phyloP scores from a whole-genome alignment of 92 coral and sea anemone species.

The Palythoa heliodiscus region DNA sequence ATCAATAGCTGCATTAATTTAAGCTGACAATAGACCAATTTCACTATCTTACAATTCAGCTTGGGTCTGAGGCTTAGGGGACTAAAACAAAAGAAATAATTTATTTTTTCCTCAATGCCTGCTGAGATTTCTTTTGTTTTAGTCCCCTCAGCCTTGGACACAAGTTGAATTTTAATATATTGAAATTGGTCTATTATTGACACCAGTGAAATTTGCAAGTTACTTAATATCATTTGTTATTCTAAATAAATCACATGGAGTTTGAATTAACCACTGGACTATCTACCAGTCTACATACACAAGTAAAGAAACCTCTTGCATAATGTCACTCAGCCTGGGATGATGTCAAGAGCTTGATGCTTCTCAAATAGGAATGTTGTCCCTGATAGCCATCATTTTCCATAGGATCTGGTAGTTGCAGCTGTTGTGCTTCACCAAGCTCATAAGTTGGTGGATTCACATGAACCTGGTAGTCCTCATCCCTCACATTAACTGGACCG shows the following conservation, averaged over 20 bases:
- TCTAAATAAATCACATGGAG: slow-evolving; percentile 4
- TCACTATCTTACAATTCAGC: not conserved
- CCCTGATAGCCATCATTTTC: slow-evolving; percentile 50
- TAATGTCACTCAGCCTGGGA: slow-evolving; percentile 15
- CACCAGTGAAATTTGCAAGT: slow-evolving; percentile 6
- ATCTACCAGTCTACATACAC: slow-evolving; percentile 16
- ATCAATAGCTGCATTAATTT: slow-evolving; percentile 11
- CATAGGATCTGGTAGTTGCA: slow-evolving; percentile 42
- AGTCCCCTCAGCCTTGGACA: not conserved
- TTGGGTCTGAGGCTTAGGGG: not conserved
- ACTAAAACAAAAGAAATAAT: slow-evolving; percentile 1
- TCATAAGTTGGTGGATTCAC: slow-evolving; percentile 46
- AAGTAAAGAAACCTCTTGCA: slow-evolving; percentile 10
- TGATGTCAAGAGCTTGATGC: slow-evolving; percentile 34
- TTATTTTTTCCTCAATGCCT: not conserved
- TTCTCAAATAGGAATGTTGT: slow-evolving; percentile 23
- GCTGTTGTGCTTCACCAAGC: slow-evolving; percentile 38
- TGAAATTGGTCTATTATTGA: slow-evolving; percentile 7
- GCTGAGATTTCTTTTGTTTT: not conserved
- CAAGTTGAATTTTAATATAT: slow-evolving; percentile 5
- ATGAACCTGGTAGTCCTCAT: slow-evolving; percentile 51
- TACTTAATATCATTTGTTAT: not conserved
- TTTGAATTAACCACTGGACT: slow-evolving; percentile 6
- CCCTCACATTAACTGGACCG: slow-evolving; percentile 38
- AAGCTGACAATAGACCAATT: slow-evolving; percentile 6